Base-by-base conservation (phyloP, 2,113 vertebrate species). In the Oncorhynchus nerka region DNA sequence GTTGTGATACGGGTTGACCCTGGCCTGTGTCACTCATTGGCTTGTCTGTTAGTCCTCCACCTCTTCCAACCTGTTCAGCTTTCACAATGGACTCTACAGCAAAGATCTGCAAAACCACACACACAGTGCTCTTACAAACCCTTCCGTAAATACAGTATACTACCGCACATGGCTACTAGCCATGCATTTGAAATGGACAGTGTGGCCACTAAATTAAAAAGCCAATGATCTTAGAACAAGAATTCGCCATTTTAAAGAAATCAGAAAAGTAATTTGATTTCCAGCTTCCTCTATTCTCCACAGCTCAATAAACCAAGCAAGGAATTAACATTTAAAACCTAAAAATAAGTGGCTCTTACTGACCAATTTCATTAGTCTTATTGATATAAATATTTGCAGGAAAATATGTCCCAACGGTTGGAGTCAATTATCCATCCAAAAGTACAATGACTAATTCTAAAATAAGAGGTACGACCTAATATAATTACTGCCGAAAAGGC, bases 1-100 rank as follows among this genome's bases (percentile, higher is more conserved):
- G 55, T 57, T 45, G 15, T 57, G 55, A 57, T 20, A 15, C 51
- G 5, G 76, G 13, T 39, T 57, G 51, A 57, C 55, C 4, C 59
- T 22, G 59, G n/a, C 20, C 59, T 71, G 66, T 30, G 70, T 79
- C 82, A 82, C 75, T 83, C 81, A 75, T 74, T 59, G 13, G 72
- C 76, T 86, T 76, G 20, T 80, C 85, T n/a, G n/a, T 77, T 73
- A 79, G 79, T 87, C 76, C 61, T 82, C 78, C 79, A 82, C 78
- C 78, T 87, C 82, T 77, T 86, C 76, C 84, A 84, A 85, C 82
- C 72, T 77, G 72, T 82, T 79, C 70, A 81, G 83, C 87, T 85
- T 78, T 72, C 75, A 84, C 83, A 73, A 8, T 28, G 24, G 75
- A 76, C 76, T 83, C 75, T 55, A 48, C 72, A 62, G 85, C 74